Conservation (phyloP, 2,888 invertebrate species). For the Heliconius aoede region DNA sequence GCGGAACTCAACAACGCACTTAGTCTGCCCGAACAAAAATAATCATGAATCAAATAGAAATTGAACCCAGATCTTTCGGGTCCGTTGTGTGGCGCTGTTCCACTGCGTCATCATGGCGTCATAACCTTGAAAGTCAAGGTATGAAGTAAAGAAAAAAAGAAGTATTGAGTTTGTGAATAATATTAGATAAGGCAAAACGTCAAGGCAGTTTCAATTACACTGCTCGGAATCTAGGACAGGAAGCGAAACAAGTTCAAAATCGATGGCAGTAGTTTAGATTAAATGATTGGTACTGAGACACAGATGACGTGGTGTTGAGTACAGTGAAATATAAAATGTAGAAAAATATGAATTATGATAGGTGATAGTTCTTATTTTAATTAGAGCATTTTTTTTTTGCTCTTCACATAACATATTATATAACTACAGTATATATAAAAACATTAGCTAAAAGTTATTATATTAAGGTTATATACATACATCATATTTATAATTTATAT, state of each 20-base stretch:
- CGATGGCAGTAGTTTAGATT: slow-evolving; percentile 11
- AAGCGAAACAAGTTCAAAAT: neutral
- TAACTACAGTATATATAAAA: too few relatives aligned
- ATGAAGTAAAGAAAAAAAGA: too few relatives aligned
- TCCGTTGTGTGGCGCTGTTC: neutral
- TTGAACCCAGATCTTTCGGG: neutral
- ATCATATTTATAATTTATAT: neutral
- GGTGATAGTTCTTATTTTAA: too few relatives aligned
- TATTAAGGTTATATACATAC: too few relatives aligned
- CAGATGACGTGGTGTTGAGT: neutral
- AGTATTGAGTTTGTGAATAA: neutral
- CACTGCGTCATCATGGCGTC: too few relatives aligned
- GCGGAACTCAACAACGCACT: neutral
- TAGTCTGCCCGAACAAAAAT: neutral
- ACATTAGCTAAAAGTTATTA: too few relatives aligned
- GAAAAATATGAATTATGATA: too few relatives aligned
- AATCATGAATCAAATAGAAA: neutral
- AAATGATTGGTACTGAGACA: neutral
- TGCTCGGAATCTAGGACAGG: neutral
- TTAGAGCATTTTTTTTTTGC: too few relatives aligned
- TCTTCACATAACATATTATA: too few relatives aligned
- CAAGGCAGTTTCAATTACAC: neutral
- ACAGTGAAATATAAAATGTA: too few relatives aligned
- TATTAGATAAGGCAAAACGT: neutral
- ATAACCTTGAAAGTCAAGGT: too few relatives aligned